phyloP scores from a whole-genome alignment of 2,113 vertebrate species.

The Archilochus colubris region DNA sequence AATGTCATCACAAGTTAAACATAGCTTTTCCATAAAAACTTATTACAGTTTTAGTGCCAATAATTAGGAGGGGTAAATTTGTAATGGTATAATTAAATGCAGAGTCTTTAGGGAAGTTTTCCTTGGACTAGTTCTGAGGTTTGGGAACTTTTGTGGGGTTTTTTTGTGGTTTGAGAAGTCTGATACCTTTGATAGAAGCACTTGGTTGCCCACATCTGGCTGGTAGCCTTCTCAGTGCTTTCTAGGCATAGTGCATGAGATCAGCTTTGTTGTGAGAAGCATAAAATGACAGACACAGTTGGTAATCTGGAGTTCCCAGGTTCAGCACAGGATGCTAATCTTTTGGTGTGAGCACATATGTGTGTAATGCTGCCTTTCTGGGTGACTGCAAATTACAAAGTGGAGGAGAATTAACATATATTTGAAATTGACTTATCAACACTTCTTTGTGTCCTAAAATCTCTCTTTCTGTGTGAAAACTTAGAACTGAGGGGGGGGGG shows the following conservation, averaged over 20 bases:
- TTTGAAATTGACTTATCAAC: not conserved
- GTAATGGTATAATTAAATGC: not conserved
- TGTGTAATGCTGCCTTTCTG: not conserved
- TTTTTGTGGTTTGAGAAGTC: not conserved
- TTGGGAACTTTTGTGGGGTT: not conserved
- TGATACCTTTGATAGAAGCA: not conserved
- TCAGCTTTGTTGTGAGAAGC: not conserved
- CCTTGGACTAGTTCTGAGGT: not conserved
- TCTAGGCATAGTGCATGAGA: not conserved
- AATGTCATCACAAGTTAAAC: not conserved
- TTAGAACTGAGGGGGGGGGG: not conserved
- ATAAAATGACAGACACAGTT: not conserved
- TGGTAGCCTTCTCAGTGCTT: not conserved
- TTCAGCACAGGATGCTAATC: not conserved
- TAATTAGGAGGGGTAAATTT: not conserved
- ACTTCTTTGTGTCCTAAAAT: not conserved
- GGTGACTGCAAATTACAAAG: not conserved
- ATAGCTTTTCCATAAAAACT: not conserved
- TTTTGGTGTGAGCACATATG: not conserved
- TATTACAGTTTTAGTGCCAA: not conserved
- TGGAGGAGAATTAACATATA: not conserved
- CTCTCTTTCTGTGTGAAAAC: not conserved
- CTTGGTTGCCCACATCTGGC: not conserved
- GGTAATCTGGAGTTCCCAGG: not conserved
- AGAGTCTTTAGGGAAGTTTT: not conserved